phyloP scores from a whole-genome alignment of 2,888 invertebrate genomes.

The Pammene fasciana region DNA sequence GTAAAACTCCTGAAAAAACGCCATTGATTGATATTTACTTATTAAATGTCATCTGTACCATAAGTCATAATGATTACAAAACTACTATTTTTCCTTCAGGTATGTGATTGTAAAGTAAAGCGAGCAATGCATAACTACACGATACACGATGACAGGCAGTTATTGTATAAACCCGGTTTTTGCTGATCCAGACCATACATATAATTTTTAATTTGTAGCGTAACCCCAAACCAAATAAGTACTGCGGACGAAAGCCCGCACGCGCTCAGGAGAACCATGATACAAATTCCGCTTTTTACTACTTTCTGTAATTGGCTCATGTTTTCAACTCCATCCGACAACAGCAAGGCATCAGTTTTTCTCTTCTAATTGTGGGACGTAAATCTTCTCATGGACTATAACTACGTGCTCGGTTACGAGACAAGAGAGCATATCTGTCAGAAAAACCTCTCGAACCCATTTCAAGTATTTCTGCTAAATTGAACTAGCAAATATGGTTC shows the following conservation, averaged over 20 bases:
- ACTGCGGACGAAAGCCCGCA: constrained; percentile 30
- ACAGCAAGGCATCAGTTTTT: constrained; percentile 23
- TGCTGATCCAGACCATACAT: constrained; percentile 23
- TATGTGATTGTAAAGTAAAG: no score
- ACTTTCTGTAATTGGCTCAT: constrained; percentile 36
- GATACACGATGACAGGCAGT: not conserved
- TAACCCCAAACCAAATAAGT: constrained; percentile 26
- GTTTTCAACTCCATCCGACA: constrained; percentile 29
- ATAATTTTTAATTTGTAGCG: constrained; percentile 26
- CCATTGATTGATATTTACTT: no score
- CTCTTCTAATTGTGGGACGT: constrained; percentile 14
- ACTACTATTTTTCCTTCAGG: no score
- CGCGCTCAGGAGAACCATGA: constrained; percentile 30
- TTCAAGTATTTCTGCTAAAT: constrained; percentile 23
- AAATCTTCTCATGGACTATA: constrained; percentile 18
- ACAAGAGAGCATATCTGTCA: constrained; percentile 21
- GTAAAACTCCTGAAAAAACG: no score
- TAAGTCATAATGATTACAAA: no score
- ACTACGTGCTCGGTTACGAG: constrained; percentile 18
- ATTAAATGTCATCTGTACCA: no score
- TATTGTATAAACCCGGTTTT: constrained; percentile 12
- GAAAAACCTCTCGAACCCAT: constrained; percentile 18
- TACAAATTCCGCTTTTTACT: constrained; percentile 35
- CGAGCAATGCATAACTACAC: no score
- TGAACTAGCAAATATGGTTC: constrained; percentile 30